Evolutionary conservation across 2,797 vertebrate species (phyloP), one percentile per base, ranked within the genome.

Genomic region (Melanotaenia maccullochi): DNA sequence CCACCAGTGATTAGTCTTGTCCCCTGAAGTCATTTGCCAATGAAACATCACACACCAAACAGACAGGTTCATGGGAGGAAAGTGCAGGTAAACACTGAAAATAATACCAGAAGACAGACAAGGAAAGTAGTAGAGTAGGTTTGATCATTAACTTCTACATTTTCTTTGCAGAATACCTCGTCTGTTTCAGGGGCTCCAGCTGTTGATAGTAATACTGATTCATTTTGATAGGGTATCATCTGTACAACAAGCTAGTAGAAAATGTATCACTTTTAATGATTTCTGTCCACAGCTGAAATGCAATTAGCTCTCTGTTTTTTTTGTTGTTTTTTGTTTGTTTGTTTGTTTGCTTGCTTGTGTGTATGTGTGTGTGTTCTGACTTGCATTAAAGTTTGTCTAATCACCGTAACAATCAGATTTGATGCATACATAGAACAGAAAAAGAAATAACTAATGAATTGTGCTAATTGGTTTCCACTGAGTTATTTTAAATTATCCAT

Each of bases 1-100:
- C 71, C 52, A 9, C 32, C 8, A 0, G 40, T 81, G 68, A 76
- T 84, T 81, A 78, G 60, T 72, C 63, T 64, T 81, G 55, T 51
- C 16, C 44, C 9, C 9, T 72, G 68, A 52, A 58, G 9, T 20
- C n/a, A 22, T 49, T 49, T 49, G 25, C 59, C 56, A 63, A 25
- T 25, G 63, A 59, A 71, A 67, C 54, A 20, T 36, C 18, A 47
- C n/a, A 20, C 8, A 9, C 9, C 5, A 62, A 33, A 71, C 25
- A 66, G 35, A 62, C 51, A 68, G 61, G n/a, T 8, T 60, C 59
- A 35, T 14, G 32, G 40, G 25, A 42, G 40, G 5, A 22, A 24
- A 36, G 33, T 64, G 32, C 24, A n/a, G 64, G 14, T 30, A 60
- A 42, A 44, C 47, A 25, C 28, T 16, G 60, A 75, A 24, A 74